Base-by-base conservation (phyloP, 2,113 vertebrate species). In the Ornithorhynchus anatinus region DNA sequence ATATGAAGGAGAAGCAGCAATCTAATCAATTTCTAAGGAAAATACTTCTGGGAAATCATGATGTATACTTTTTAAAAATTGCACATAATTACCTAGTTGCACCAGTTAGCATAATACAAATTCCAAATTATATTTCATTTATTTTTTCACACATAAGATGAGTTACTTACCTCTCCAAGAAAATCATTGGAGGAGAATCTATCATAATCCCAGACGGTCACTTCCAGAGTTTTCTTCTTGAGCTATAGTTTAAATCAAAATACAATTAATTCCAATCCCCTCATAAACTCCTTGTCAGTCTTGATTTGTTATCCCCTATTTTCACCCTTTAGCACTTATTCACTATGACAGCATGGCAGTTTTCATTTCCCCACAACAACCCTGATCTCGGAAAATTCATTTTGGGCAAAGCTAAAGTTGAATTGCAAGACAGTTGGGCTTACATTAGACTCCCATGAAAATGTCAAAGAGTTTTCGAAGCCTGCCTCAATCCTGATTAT, bases 191-290 rank as follows among this genome's bases (percentile, higher is more conserved):
- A 98, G 57, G 98, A 99, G 72, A 97, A 96, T 95, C 94, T 94
- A 84, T 99, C 98, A 75, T 99, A 99, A 89, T 99, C 98, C 97
- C 98, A 99, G 81, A 99, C 97, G 40, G 97, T 98, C 80, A 99
- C 97, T 86, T 99, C 98, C 82, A 99, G 87, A 1, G 97, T 99
- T 92, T 99, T 99, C 92, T 98, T 99, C 94, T 97, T 99, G 63
- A 99, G 89, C 98, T 99, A 80, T 1, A 90, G 77, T 84, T 76
- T 53, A 90, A 85, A 73, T 68, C 36, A 88, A 87, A 89, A 44
- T 25, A 60, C 23, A 74, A 86, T 89, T 79, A 88, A 74, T 20
- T 19, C 15, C 17, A 59, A 59, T 35, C 38, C 57, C 11, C 25
- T 50, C 38, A 69, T 14, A 67, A 72, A 59, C 9, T 80, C 84